Conservation (phyloP, 2,113 vertebrate species). For the Dendrocopos noguchii region DNA sequence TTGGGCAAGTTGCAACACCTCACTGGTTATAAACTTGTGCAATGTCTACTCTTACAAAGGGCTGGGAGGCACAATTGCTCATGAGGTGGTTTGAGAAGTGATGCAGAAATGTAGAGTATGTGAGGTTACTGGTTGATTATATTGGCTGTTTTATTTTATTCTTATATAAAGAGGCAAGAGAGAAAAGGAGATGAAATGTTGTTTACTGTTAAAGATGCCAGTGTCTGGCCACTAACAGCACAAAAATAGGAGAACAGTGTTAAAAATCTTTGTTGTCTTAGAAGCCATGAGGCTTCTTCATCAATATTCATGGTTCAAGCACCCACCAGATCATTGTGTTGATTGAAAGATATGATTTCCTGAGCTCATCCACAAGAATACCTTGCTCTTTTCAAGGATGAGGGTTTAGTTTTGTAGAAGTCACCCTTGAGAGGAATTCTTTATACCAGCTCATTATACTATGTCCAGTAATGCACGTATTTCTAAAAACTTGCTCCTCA, state of each 20-base stretch:
- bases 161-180: background rate
- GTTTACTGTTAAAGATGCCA: background rate
- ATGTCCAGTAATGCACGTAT: background rate
- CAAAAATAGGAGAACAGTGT: background rate
- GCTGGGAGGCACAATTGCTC: background rate
- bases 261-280: background rate
- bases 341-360: background rate
- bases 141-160: background rate
- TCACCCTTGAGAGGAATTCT: background rate
- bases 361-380: background rate
- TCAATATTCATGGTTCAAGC: background rate
- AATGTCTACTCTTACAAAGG: background rate
- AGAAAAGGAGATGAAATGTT: background rate
- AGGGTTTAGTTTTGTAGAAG: background rate
- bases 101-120: background rate
- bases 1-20: background rate
- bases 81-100: background rate
- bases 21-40: background rate
- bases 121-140: background rate
- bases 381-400: background rate
- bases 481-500: background rate
- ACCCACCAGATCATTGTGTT: background rate
- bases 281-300: background rate
- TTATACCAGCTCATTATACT: background rate
- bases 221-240: background rate